Base-by-base conservation (phyloP, 2,888 invertebrate genomes). In the Exephanes ischioxanthus region DNA sequence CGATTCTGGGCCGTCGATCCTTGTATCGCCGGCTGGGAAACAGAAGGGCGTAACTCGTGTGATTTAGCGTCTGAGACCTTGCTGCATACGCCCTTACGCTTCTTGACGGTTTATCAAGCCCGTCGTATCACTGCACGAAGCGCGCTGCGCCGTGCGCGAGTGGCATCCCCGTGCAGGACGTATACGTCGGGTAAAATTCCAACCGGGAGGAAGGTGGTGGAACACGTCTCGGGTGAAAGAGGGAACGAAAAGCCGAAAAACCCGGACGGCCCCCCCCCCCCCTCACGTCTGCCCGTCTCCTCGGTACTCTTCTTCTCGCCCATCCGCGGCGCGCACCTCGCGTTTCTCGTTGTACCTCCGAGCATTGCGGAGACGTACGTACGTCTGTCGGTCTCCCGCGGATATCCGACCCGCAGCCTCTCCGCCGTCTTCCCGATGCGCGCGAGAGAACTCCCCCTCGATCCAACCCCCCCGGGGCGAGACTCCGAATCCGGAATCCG, bases 181-280 rank as follows among this genome's bases (percentile, higher is more conserved):
- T 80, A 53, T 63, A 80, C 70, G 81, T 77, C 77, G 80, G 80
- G 78, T 83, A 71, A 80, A 77, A 83, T 86, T 83, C 86, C 83
- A 11, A 77, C 72, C 80, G n/a, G 45, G 66, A 71, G 81, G 41
- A 41, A 11, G 78, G 14, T 48, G 45, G 55, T 55, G 63, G 72
- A 70, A 71, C 79, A 55, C 33, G 75, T n/a, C 78, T 71, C 55
- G 75, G 67, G 79, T 71, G 85, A 53, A 70, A 79, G 79, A 70
- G 41, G 58, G 70, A 53, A 75, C 22, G 55, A 72, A 37, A 51
- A 79, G 55, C 70, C 75, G 48, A 76, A 82, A 82, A 78, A 79
- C 16, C 72, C 58, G 82, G 55, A 82, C 53, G 66, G 26, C 61
- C 53, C 63, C 30, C 48, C 45, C 37, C 61, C 53, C 53, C 30